Percentiles rank a stretch among this genome's conserved stretches.
Evolutionary conservation across 2,888 invertebrate species (phyloP).

Genomic region (Belgica antarctica): DNA sequence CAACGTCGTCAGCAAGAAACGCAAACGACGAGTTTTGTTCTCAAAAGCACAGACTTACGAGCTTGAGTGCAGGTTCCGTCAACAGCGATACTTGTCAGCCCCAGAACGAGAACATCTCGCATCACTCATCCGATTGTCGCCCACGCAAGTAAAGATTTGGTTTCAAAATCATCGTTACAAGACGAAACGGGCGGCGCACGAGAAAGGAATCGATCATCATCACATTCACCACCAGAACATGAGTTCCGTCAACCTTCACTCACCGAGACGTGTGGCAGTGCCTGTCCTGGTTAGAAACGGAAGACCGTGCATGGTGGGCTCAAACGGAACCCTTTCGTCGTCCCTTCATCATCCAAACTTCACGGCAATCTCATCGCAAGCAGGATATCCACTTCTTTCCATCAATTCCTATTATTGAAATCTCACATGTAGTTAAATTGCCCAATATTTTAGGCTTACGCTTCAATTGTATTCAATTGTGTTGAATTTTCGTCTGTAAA

Average conservation of each 20-base stretch:
- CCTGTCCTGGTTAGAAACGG: conserved; percentile 94
- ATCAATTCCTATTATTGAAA: conserved; percentile 41
- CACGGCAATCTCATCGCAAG: not conserved
- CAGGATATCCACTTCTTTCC: conserved; percentile 42
- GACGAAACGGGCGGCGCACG: conserved; percentile 95
- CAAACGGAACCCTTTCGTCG: not conserved
- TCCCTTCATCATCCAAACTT: conserved; percentile 37
- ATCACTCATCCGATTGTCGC: conserved; percentile 88
- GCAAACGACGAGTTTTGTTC: conserved; percentile 94
- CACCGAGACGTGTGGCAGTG: conserved; percentile 89
- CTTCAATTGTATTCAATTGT: conserved; percentile 24
- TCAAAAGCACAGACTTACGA: conserved; percentile 98
- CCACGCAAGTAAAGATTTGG: conserved; percentile 99
- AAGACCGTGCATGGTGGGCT: conserved; percentile 67
- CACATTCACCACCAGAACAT: conserved; percentile 50
- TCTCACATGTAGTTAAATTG: conserved; percentile 34
- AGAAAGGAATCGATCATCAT: conserved; percentile 75
- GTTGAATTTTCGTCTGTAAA: conserved; percentile 28
- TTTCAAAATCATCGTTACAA: conserved; percentile 99
- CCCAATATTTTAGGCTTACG: conserved; percentile 42
- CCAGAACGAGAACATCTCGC: conserved; percentile 97
- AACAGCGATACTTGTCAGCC: conserved; percentile 94
- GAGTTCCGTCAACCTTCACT: conserved; percentile 56
- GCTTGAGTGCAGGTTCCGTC: conserved; percentile 88
- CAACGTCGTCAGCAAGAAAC: conserved; percentile 79